phyloP scores from a whole-genome alignment of 2,797 vertebrate species.

The Oreochromis mossambicus region DNA sequence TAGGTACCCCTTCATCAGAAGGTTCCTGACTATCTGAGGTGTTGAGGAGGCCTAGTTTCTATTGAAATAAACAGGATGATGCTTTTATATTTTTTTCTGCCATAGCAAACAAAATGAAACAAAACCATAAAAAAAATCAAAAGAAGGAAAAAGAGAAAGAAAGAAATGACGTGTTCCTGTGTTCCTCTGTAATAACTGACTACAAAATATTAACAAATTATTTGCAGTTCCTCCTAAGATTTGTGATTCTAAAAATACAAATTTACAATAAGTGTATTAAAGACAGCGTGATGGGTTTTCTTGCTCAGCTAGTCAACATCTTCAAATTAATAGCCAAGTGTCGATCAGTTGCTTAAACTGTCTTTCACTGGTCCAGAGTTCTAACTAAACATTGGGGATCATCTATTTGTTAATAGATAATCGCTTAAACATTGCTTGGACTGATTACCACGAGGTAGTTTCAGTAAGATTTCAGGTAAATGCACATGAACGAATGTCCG shows the following conservation, averaged over 20 bases:
- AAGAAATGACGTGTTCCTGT: neutral
- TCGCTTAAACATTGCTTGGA: neutral
- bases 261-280: neutral
- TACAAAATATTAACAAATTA: neutral
- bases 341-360: neutral
- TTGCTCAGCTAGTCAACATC: neutral
- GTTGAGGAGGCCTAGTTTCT: neutral
- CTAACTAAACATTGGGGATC: neutral
- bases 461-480: neutral
- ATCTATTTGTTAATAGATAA: neutral
- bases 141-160: neutral
- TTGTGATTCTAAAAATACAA: neutral
- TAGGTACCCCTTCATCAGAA: neutral
- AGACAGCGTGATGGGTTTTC: neutral
- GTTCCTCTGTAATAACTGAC: neutral
- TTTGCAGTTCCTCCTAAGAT: neutral
- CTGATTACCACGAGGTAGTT: neutral
- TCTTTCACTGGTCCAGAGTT: neutral
- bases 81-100: neutral
- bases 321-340: neutral
- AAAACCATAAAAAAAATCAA: neutral
- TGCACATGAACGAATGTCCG: accelerated
- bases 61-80: neutral
- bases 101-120: neutral
- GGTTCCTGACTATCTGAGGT: neutral